A percentile compares a stretch with the other conserved stretches of the same genome.
Evolutionary conservation across 2,797 vertebrate genomes (phyloP).

Genomic region (Phrynocephalus vlangalii): DNA sequence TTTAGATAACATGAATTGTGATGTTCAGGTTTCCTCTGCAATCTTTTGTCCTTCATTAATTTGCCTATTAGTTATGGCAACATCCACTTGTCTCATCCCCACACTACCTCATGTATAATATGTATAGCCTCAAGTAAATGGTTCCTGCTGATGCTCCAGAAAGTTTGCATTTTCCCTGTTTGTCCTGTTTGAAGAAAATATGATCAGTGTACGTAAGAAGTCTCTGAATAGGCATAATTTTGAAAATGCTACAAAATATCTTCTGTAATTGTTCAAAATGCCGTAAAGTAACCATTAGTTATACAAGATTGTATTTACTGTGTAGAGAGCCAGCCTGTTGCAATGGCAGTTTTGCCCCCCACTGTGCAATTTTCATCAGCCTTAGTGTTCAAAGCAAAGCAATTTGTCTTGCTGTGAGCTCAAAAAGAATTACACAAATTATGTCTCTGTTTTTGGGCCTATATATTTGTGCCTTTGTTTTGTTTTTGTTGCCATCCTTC

Average conservation of each 20-base stretch:
- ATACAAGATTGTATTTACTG: conserved; percentile 69
- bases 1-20: not conserved
- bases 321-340: conserved; percentile 57
- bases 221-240: not conserved
- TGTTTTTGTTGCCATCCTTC: conserved; percentile 56
- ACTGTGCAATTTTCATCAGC: conserved; percentile 62
- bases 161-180: conserved; percentile 2
- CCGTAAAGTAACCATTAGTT: conserved; percentile 60
- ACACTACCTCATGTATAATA: conserved; percentile 11
- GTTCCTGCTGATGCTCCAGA: conserved; percentile 48
- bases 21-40: not conserved
- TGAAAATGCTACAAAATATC: conserved; percentile 12
- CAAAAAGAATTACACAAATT: conserved; percentile 69
- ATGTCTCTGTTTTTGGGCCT: conserved; percentile 62
- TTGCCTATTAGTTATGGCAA: not conserved
- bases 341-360: conserved; percentile 70
- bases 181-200: conserved; percentile 43
- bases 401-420: conserved; percentile 73
- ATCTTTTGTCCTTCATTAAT: not conserved
- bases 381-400: conserved; percentile 73
- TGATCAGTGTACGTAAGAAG: not conserved
- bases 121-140: conserved; percentile 43
- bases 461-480: conserved; percentile 58
- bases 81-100: conserved; percentile 32
- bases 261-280: conserved; percentile 58